phyloP scores from a whole-genome alignment of 2,797 vertebrate genomes.

The Leptodactylus fallax region DNA sequence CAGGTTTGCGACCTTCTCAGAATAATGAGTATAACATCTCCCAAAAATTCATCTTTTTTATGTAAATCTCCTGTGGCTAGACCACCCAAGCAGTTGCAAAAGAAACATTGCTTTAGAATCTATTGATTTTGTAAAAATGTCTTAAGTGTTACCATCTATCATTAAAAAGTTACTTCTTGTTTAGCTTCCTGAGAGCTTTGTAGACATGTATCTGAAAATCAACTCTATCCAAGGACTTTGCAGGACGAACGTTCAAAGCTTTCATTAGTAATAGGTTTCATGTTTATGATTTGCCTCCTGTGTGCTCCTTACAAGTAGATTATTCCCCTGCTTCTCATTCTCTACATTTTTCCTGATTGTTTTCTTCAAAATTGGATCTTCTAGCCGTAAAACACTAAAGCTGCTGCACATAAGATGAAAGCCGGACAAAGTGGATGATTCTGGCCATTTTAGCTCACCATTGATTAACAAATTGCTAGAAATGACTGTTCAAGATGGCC shows the following conservation, averaged over 20 bases:
- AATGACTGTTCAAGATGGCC: no score
- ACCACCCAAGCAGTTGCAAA: slow-evolving; percentile 23
- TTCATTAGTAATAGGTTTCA: not conserved
- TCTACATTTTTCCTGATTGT: slow-evolving; percentile 9
- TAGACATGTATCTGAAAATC: slow-evolving; percentile 1
- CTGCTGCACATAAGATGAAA: no score
- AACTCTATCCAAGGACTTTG: not conserved
- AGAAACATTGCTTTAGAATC: not conserved
- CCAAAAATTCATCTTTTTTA: slow-evolving; percentile 6
- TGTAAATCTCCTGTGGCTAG: slow-evolving; percentile 12
- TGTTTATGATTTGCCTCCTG: slow-evolving; percentile 5
- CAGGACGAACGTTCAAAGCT: not conserved
- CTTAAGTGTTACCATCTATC: slow-evolving; percentile 4
- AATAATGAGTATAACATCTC: slow-evolving; percentile 5
- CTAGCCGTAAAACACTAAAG: not conserved
- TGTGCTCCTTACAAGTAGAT: slow-evolving; percentile 9
- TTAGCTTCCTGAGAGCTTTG: slow-evolving; percentile 6
- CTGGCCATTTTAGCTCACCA: no score
- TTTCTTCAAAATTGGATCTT: not conserved
- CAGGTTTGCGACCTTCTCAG: not conserved
- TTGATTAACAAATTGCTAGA: no score
- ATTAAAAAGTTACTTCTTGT: slow-evolving; percentile 11
- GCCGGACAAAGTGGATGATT: no score
- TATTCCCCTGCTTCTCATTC: not conserved
- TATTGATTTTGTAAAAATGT: not conserved